These are phyloP conservation scores for Colius striatus DNA, from an alignment of 2,113 vertebrate genomes.

Conservation along the genomic window DNA sequence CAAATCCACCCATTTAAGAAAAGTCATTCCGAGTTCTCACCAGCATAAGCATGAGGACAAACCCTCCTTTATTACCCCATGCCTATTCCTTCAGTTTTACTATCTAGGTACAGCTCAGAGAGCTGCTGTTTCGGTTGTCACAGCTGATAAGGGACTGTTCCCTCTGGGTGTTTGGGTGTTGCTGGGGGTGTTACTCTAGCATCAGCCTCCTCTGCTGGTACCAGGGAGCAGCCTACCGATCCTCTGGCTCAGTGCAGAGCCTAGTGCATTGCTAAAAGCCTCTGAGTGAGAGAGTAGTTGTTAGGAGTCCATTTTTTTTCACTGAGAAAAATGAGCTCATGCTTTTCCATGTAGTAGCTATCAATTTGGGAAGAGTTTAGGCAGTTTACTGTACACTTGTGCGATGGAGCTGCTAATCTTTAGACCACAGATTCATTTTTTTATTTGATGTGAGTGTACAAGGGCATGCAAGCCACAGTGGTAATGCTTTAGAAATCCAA, in stretches of 20 bases:
- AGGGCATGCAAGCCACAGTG: not conserved
- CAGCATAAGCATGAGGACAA: not conserved
- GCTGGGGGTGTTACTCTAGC: not conserved
- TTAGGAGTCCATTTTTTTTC: not conserved
- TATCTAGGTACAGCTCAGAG: not conserved
- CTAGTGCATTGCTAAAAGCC: not conserved
- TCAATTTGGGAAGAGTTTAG: not conserved
- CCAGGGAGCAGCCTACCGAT: conserved; percentile 28
- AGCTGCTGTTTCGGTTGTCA: not conserved
- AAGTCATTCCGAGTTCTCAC: not conserved
- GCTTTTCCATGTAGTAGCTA: not conserved
- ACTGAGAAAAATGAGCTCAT: not conserved
- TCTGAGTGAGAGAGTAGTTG: not conserved
- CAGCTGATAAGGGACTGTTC: not conserved
- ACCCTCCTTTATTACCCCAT: not conserved
- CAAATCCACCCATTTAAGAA: not conserved
- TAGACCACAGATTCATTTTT: not conserved
- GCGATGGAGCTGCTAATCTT: not conserved
- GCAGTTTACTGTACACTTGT: not conserved
- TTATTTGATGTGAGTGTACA: not conserved
- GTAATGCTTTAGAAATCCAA: not conserved
- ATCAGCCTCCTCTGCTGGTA: conserved; percentile 16
- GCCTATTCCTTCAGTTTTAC: not conserved
- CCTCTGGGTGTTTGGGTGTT: not conserved
- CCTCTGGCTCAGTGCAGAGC: not conserved